Evolutionary conservation across 2,113 vertebrate species (phyloP).

Genomic region (Pelusios castaneus): DNA sequence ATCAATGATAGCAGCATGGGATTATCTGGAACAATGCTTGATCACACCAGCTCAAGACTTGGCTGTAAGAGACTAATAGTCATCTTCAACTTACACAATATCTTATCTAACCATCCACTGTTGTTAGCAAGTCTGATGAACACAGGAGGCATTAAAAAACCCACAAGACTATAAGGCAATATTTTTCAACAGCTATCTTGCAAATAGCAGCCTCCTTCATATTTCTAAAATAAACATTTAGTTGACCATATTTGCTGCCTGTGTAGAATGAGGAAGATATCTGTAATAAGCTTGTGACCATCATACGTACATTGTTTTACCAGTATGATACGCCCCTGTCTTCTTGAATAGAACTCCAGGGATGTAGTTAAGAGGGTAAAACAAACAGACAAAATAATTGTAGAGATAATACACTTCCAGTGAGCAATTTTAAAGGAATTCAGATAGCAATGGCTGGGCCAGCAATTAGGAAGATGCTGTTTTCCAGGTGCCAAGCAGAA

Average conservation of each 20-base stretch:
- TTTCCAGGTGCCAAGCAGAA: neutral
- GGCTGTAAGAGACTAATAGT: neutral
- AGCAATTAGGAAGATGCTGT: neutral
- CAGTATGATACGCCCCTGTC: neutral
- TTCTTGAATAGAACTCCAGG: neutral
- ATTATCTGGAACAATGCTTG: neutral
- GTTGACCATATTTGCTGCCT: neutral
- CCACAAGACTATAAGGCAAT: neutral
- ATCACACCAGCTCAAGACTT: neutral
- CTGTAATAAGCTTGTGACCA: neutral
- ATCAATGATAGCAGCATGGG: neutral
- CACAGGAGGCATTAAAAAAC: neutral
- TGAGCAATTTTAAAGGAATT: neutral
- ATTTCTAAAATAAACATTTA: neutral
- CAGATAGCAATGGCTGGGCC: neutral
- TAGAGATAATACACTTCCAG: neutral
- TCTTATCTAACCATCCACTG: neutral
- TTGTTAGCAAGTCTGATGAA: neutral
- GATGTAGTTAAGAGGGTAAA: neutral
- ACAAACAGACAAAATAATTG: neutral
- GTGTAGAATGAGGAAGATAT: neutral
- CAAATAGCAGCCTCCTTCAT: neutral
- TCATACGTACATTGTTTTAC: too few species aligned
- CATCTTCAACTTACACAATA: neutral
- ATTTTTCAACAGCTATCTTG: neutral